A percentile compares a stretch with the other conserved stretches of the same genome.
Evolutionary conservation across 2,888 invertebrate species (phyloP).

Genomic region (Muscina levida): DNA sequence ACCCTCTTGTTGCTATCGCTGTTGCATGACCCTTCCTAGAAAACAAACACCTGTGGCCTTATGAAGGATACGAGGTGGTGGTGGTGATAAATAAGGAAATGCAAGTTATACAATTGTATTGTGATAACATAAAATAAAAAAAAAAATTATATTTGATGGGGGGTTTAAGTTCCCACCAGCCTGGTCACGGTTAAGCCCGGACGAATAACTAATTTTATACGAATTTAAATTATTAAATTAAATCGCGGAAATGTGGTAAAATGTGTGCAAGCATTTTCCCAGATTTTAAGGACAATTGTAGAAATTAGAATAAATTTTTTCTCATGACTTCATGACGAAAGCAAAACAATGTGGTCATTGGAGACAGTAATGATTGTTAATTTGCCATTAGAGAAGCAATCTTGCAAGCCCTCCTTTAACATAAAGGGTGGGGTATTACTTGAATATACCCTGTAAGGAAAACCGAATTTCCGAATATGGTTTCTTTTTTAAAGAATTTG

Average conservation of each 20-base stretch:
- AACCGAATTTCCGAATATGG: too few relatives aligned
- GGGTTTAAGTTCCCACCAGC: slow-evolving; percentile 47
- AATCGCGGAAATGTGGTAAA: background rate
- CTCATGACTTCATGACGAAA: background rate
- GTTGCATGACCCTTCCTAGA: background rate
- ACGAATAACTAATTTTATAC: background rate
- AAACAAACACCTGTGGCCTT: slow-evolving; percentile 44
- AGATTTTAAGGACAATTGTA: background rate
- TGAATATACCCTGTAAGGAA: too few relatives aligned
- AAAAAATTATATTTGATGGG: background rate
- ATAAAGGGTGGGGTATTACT: too few relatives aligned
- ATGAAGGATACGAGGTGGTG: slow-evolving; percentile 17
- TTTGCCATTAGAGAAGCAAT: too few relatives aligned
- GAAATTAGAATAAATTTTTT: background rate
- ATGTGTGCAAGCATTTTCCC: background rate
- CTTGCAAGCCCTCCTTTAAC: too few relatives aligned
- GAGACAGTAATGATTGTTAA: too few relatives aligned
- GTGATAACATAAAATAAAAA: slow-evolving; percentile 8
- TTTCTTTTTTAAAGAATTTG: too few relatives aligned
- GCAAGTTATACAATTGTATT: background rate
- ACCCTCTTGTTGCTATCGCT: slow-evolving; percentile 40
- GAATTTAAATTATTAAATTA: background rate
- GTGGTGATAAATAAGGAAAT: background rate
- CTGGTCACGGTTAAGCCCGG: slow-evolving; percentile 26
- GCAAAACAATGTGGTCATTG: background rate